Conservation (phyloP, 2,888 invertebrate species). For the Microplitis deprimator region DNA sequence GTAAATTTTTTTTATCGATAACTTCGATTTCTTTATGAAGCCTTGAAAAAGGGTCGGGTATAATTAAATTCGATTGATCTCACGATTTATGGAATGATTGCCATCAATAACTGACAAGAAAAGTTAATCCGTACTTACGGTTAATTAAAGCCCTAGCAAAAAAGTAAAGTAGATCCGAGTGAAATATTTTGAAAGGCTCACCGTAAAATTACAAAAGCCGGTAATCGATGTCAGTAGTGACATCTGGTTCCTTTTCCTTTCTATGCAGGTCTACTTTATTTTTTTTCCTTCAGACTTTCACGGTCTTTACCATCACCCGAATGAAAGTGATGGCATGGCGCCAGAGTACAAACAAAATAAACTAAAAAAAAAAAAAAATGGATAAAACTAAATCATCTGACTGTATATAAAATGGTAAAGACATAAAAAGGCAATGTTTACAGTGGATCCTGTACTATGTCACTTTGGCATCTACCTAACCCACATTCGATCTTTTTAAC, state of each 20-base stretch:
- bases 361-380: background rate
- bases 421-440: background rate
- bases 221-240: background rate
- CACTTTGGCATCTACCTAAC: background rate
- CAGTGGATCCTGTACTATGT: background rate
- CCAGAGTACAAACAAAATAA: background rate
- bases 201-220: background rate
- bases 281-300: background rate
- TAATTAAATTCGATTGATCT: too few relatives aligned
- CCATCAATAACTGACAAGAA: too few relatives aligned
- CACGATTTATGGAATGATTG: too few relatives aligned
- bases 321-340: slow-evolving; percentile 1
- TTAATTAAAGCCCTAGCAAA: background rate
- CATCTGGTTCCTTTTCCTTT: background rate
- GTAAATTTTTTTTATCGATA: too few relatives aligned
- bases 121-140: background rate
- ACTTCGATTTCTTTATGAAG: too few relatives aligned
- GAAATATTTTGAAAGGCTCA: background rate
- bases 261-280: background rate
- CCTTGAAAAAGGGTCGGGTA: too few relatives aligned
- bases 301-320: background rate
- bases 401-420: background rate
- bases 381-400: background rate
- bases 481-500: background rate
- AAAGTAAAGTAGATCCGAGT: background rate